Evolutionary conservation across 2,113 vertebrate species (phyloP).

Genomic region (Burhinus bistriatus): DNA sequence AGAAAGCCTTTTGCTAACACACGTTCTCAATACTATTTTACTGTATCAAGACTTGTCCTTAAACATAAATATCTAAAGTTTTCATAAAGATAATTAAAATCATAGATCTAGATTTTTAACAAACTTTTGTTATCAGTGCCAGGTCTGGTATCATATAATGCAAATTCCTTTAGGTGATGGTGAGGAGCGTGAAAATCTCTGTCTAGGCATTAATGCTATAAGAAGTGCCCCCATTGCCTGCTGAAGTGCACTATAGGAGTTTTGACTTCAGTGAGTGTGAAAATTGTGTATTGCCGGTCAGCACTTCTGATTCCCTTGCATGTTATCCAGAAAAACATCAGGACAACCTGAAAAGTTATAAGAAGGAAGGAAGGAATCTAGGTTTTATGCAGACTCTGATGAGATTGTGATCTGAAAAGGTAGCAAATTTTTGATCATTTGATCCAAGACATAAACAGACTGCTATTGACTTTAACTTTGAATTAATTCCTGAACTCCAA

Average conservation of each 20-base stretch:
- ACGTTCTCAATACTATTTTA: neutral
- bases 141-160: neutral
- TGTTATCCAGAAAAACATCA: neutral
- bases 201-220: neutral
- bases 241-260: neutral
- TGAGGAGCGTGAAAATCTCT: neutral
- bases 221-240: neutral
- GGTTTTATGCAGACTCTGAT: neutral
- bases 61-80: neutral
- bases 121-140: neutral
- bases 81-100: neutral
- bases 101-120: neutral
- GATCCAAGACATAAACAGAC: neutral
- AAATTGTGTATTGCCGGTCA: neutral
- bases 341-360: neutral
- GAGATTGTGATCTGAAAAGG: neutral
- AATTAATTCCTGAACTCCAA: neutral
- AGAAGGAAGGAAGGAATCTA: neutral
- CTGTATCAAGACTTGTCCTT: neutral
- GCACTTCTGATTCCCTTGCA: neutral
- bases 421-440: neutral
- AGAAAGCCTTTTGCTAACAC: neutral
- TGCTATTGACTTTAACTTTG: neutral
- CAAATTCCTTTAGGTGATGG: neutral
- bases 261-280: neutral